Percentiles rank a stretch among this genome's conserved stretches.
These are phyloP conservation scores for Zaprionus nigranus DNA, from an alignment of 1,140 invertebrate genomes.

Conservation along the genomic window DNA sequence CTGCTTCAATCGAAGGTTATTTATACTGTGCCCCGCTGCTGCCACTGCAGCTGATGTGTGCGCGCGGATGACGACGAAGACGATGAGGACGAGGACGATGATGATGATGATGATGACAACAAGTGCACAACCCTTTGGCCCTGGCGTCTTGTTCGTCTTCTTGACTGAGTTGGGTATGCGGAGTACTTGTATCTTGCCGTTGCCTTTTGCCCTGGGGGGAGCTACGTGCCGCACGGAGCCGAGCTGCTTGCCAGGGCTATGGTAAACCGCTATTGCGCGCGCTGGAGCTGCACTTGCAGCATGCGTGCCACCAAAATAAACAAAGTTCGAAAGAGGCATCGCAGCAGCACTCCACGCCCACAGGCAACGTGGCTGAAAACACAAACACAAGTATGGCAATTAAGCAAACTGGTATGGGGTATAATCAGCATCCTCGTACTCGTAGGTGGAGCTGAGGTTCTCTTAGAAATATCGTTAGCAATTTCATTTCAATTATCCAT, in stretches of 20 bases:
- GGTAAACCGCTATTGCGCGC: conserved; percentile 66
- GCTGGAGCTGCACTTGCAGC: conserved; percentile 64
- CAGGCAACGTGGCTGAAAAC: conserved; percentile 28
- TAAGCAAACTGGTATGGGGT: conserved; percentile 20
- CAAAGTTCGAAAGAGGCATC: conserved; percentile 32
- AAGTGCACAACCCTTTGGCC: conserved; percentile 76
- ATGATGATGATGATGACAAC: conserved; percentile 65
- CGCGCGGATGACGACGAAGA: not conserved
- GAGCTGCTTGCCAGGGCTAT: conserved; percentile 35
- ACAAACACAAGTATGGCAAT: conserved; percentile 56
- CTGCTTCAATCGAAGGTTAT: conserved; percentile 43
- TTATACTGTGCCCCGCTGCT: conserved; percentile 54
- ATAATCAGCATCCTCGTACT: not conserved
- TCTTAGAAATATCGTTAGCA: not conserved
- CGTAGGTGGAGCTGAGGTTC: not conserved
- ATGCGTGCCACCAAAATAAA: conserved; percentile 73
- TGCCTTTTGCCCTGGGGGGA: conserved; percentile 21
- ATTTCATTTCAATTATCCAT: conserved; percentile 5
- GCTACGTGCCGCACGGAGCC: conserved; percentile 50
- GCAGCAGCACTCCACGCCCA: conserved; percentile 21
- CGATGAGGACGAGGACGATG: conserved; percentile 35
- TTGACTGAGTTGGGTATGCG: conserved; percentile 45
- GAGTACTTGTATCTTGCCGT: conserved; percentile 44
- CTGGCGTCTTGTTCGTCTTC: conserved; percentile 17
- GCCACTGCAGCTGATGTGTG: not conserved